These are phyloP conservation scores for Lochmaea crataegi DNA, from an alignment of 2,888 invertebrate genomes.

Conservation along the genomic window DNA sequence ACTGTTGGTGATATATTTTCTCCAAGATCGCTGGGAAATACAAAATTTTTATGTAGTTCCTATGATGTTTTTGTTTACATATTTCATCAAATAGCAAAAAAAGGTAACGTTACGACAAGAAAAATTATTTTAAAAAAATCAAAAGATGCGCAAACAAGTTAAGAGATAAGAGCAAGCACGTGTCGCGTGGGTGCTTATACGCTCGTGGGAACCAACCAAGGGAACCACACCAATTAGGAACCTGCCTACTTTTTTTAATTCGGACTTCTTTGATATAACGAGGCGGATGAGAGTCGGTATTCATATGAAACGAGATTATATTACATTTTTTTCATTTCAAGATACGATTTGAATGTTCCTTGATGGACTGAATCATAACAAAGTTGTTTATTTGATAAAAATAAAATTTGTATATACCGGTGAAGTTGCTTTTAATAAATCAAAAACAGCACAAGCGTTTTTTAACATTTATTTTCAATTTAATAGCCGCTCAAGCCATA, in stretches of 20 bases:
- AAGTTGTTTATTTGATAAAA: background rate
- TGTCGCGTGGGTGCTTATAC: constrained; percentile 54
- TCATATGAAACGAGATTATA: constrained; percentile 31
- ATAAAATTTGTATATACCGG: too few species aligned
- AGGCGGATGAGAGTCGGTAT: constrained; percentile 39
- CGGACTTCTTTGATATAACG: constrained; percentile 35
- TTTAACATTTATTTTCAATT: too few species aligned
- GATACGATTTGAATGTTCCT: constrained; percentile 6
- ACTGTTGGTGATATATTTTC: constrained; percentile 1
- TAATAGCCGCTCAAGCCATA: too few species aligned
- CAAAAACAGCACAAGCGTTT: too few species aligned
- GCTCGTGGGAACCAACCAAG: constrained; percentile 56
- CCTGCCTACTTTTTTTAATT: constrained; percentile 45
- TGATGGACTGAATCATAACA: background rate
- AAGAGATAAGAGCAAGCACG: constrained; percentile 54
- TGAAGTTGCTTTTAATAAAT: too few species aligned
- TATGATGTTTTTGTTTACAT: too few species aligned
- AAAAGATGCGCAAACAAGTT: constrained; percentile 38
- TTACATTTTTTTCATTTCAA: constrained; percentile 21
- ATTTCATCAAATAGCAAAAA: too few species aligned
- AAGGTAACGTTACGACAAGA: background rate
- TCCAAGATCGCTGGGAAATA: background rate
- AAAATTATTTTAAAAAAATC: constrained; percentile 23
- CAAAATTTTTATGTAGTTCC: background rate
- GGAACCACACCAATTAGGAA: constrained; percentile 55